phyloP scores from a whole-genome alignment of 2,888 invertebrate species.

The Ceriagrion tenellum region DNA sequence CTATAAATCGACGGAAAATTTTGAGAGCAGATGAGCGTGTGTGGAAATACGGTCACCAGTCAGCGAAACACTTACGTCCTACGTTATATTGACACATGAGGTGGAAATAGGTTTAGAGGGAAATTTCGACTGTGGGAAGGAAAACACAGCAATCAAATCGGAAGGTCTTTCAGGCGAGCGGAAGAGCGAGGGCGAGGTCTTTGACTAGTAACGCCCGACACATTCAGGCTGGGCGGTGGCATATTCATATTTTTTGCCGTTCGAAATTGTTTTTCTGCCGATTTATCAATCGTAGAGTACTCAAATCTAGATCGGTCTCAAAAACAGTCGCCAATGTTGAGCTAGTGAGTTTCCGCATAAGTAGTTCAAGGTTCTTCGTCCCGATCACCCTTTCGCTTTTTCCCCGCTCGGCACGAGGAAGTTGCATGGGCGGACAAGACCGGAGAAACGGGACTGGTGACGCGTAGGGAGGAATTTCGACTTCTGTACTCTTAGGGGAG shows the following conservation, averaged over 20 bases:
- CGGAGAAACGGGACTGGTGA: background rate
- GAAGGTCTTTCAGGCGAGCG: too few species aligned
- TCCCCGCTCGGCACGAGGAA: conserved; percentile 8
- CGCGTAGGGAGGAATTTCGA: background rate
- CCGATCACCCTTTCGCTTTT: conserved; percentile 1
- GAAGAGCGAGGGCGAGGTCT: too few species aligned
- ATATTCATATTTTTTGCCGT: background rate
- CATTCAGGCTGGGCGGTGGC: too few species aligned
- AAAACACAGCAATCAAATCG: too few species aligned
- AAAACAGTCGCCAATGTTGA: background rate
- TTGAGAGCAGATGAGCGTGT: too few species aligned
- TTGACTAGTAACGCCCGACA: too few species aligned
- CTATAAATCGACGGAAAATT: too few species aligned
- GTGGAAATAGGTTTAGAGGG: too few species aligned
- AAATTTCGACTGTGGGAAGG: too few species aligned
- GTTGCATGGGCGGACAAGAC: background rate
- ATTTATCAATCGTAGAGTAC: background rate
- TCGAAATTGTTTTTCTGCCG: background rate
- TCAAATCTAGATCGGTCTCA: background rate
- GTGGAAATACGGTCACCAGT: too few species aligned
- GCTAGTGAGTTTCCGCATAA: conserved; percentile 8
- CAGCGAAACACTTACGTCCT: too few species aligned
- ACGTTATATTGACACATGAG: too few species aligned
- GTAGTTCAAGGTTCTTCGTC: background rate
- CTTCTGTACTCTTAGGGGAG: background rate